Percentiles rank a stretch among this genome's conserved stretches.
Evolutionary conservation across 2,113 vertebrate species (phyloP).

Genomic region (Poecilia latipinna): DNA sequence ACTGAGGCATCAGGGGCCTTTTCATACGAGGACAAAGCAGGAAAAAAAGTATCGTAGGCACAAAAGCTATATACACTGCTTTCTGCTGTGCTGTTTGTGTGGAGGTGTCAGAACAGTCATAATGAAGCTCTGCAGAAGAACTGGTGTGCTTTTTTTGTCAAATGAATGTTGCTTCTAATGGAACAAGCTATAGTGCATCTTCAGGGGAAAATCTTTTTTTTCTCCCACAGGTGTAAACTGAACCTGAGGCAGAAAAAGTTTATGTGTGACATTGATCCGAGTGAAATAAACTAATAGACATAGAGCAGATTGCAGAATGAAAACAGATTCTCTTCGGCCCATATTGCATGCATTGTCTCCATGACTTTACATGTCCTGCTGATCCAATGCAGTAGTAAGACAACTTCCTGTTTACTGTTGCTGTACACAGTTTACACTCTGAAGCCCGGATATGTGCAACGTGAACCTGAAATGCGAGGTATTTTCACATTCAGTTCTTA

Average conservation of each 20-base stretch:
- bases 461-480: constrained; percentile 30
- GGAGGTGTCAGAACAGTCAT: constrained; percentile 12
- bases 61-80: constrained; percentile 6
- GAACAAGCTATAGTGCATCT: constrained; percentile 2
- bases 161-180: constrained; percentile 31
- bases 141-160: background rate
- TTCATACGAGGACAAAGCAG: constrained; percentile 37
- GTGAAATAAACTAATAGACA: constrained; percentile 72
- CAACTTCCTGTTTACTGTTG: constrained; percentile 51
- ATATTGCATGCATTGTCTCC: constrained; percentile 47
- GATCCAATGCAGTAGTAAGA: constrained; percentile 59
- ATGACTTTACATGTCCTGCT: constrained; percentile 73
- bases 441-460: constrained; percentile 51
- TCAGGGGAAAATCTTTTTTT: constrained; percentile 11
- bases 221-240: constrained; percentile 10
- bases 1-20: constrained; percentile 27
- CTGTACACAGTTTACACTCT: constrained; percentile 56
- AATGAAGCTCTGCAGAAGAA: constrained; percentile 14
- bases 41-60: constrained; percentile 6
- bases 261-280: constrained; percentile 38
- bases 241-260: constrained; percentile 16
- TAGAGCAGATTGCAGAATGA: constrained; percentile 57
- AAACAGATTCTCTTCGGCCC: constrained; percentile 33
- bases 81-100: constrained; percentile 2
- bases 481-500: constrained; percentile 6